These are phyloP conservation scores for Xerus inauris DNA, from an alignment of 2,113 vertebrate genomes.

Conservation along the genomic window DNA sequence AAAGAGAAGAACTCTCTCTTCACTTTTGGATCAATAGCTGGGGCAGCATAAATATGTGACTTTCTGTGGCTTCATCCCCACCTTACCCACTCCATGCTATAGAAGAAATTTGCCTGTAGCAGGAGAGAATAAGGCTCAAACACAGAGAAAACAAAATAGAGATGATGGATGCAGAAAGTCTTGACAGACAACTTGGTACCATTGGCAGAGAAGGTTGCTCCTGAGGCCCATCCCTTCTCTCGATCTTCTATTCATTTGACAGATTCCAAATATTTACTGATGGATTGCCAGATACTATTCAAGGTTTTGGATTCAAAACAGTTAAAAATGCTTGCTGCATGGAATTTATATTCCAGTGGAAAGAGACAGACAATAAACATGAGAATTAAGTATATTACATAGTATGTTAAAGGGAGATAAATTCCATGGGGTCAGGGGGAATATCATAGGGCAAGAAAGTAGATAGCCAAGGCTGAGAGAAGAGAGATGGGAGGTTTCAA, in stretches of 20 bases:
- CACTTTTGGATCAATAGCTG: background rate
- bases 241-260: background rate
- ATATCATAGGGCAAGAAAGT: background rate
- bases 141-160: background rate
- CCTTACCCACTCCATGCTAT: rapidly evolving
- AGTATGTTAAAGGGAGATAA: background rate
- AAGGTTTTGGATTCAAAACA: background rate
- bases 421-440: background rate
- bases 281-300: background rate
- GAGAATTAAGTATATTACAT: background rate
- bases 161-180: background rate
- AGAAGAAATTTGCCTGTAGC: background rate
- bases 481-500: background rate
- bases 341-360: background rate
- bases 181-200: background rate
- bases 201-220: background rate
- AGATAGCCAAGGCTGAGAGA: background rate
- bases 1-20: background rate
- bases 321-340: background rate
- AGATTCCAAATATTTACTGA: background rate
- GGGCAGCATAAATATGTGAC: background rate
- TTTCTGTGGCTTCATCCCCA: background rate
- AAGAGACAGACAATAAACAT: background rate
- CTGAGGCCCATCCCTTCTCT: background rate
- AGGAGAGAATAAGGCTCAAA: background rate